Percentiles rank a stretch among this genome's conserved stretches.
phyloP scores from a whole-genome alignment of 2,797 vertebrate species.

The Pachyuromys duprasi region DNA sequence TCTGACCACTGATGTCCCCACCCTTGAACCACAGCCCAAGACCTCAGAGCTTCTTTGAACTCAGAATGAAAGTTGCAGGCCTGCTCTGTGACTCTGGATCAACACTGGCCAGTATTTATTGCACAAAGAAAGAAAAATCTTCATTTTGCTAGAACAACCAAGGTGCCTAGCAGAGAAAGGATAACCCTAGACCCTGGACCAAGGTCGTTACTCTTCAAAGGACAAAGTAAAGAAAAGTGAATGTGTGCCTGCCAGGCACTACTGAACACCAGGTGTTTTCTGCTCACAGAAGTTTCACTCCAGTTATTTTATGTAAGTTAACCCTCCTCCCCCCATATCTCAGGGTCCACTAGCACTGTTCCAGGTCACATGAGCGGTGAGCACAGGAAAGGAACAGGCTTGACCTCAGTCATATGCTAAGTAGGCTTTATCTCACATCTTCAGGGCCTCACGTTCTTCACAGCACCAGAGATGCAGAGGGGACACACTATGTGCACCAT shows the following conservation, averaged over 20 bases:
- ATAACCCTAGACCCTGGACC: background rate
- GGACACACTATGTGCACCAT: background rate
- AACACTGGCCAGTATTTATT: background rate
- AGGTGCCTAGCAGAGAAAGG: background rate
- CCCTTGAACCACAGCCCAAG: background rate
- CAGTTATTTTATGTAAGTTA: background rate
- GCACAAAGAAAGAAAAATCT: background rate
- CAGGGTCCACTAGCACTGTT: background rate
- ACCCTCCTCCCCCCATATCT: background rate
- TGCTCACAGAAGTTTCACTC: background rate
- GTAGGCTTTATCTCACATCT: background rate
- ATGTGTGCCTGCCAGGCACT: background rate
- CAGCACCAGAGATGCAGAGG: background rate
- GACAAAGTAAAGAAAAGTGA: background rate
- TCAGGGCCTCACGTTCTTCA: background rate
- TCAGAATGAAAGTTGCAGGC: background rate
- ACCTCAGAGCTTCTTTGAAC: slow-evolving; percentile 7
- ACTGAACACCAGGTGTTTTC: background rate
- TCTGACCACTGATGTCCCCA: background rate
- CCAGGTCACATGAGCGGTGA: background rate
- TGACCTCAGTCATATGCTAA: background rate
- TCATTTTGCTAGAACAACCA: background rate
- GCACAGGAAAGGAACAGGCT: background rate
- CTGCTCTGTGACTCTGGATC: background rate
- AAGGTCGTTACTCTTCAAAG: background rate